A percentile compares a stretch with the other conserved stretches of the same genome.
phyloP scores from a whole-genome alignment of 2,797 vertebrate species.

The Rhodeus uyekii region DNA sequence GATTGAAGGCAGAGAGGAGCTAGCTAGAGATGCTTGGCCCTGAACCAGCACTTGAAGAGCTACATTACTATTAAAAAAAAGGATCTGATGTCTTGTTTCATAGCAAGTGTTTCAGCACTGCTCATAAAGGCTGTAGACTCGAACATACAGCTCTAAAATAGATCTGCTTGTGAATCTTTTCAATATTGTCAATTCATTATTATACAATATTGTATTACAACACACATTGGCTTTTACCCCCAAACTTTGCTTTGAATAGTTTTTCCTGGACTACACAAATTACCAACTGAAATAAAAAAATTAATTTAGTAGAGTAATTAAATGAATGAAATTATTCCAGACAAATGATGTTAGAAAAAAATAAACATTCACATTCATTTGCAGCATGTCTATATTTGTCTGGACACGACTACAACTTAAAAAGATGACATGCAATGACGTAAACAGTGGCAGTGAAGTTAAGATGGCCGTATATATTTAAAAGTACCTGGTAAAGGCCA shows the following conservation, averaged over 20 bases:
- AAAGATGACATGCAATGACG: not conserved
- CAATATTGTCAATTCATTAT: not conserved
- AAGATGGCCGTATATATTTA: not conserved
- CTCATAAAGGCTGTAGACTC: not conserved
- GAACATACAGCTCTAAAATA: slow-evolving; percentile 9
- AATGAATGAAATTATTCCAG: not conserved
- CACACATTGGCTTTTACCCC: not conserved
- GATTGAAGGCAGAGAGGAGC: slow-evolving; percentile 8
- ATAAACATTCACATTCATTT: not conserved
- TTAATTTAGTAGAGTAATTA: not conserved
- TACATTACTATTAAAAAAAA: slow-evolving; percentile 27
- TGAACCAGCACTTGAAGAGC: slow-evolving; percentile 18
- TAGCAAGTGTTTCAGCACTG: slow-evolving; percentile 14
- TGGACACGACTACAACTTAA: not conserved
- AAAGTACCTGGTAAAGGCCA: slow-evolving; percentile 88
- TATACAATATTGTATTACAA: not conserved
- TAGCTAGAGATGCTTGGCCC: slow-evolving; percentile 14
- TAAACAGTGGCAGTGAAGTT: not conserved
- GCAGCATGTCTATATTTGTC: not conserved
- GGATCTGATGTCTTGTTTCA: slow-evolving; percentile 5
- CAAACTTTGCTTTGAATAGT: not conserved
- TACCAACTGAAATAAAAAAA: not conserved
- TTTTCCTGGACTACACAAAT: not conserved
- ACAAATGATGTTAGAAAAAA: not conserved
- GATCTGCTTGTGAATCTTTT: not conserved